A percentile compares a stretch with the other conserved stretches of the same genome.
phyloP scores from a whole-genome alignment of 2,888 invertebrate species.

The Dynastes hyllus region DNA sequence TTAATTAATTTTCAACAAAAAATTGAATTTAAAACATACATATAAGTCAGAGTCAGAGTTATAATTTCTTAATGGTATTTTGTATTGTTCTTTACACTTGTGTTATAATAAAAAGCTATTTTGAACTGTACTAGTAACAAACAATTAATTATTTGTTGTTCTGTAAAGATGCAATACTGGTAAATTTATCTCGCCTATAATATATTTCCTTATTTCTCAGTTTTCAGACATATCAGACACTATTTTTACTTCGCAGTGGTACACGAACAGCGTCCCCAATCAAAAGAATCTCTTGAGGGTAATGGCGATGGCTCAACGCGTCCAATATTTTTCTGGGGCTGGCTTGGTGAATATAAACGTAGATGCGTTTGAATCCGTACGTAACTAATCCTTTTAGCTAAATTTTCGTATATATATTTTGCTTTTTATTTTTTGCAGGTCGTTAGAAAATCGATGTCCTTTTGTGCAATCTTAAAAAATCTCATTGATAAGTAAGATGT shows the following conservation, averaged over 20 bases:
- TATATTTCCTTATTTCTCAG: neutral
- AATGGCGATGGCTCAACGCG: constrained; percentile 43
- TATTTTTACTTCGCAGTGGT: constrained; percentile 39
- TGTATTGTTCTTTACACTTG: too few relatives aligned
- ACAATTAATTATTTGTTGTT: too few relatives aligned
- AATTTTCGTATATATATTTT: neutral
- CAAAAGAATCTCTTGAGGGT: constrained; percentile 35
- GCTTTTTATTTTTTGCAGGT: constrained; percentile 1
- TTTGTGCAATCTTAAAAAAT: neutral
- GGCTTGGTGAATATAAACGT: constrained; percentile 39
- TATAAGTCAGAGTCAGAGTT: too few relatives aligned
- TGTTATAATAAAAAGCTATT: too few relatives aligned
- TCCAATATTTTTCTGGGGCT: constrained; percentile 25
- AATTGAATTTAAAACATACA: too few relatives aligned
- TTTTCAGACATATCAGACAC: constrained; percentile 1
- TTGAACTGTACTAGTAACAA: too few relatives aligned
- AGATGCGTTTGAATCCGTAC: constrained; percentile 45
- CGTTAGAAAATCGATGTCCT: neutral
- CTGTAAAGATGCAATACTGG: too few relatives aligned
- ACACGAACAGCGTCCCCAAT: constrained; percentile 8
- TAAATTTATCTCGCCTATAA: neutral
- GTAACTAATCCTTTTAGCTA: neutral
- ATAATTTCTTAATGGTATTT: too few relatives aligned
- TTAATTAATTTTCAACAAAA: too few relatives aligned
- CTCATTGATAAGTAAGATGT: neutral